phyloP scores from a whole-genome alignment of 2,113 vertebrate species.

The Osmerus eperlanus region DNA sequence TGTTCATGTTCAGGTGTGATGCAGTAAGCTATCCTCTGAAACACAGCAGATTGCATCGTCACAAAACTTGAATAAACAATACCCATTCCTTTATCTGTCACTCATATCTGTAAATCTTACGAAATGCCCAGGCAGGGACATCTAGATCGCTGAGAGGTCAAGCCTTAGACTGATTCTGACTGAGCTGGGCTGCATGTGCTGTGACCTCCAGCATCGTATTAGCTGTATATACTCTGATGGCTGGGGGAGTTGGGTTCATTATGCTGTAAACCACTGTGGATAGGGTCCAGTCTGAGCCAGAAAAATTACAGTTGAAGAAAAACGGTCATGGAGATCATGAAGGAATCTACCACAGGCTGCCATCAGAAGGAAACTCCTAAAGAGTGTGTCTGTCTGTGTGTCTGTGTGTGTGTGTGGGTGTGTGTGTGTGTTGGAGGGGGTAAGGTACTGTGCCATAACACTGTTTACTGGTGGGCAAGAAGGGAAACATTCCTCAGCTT shows the following conservation, averaged over 20 bases:
- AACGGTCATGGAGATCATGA: neutral
- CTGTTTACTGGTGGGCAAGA: conserved; percentile 28
- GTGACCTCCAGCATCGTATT: neutral
- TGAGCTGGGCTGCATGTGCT: neutral
- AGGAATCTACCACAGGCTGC: conserved; percentile 1
- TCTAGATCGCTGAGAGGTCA: neutral
- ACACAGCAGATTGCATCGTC: conserved; percentile 11
- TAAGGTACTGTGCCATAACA: conserved; percentile 21
- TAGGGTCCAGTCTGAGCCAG: neutral
- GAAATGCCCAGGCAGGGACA: neutral
- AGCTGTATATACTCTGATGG: neutral
- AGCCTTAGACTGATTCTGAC: neutral
- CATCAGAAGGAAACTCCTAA: conserved; percentile 34
- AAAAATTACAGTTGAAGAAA: neutral
- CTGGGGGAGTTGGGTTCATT: neutral
- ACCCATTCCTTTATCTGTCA: no score
- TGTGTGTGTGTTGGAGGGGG: neutral
- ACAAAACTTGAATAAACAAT: no score
- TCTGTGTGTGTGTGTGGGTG: no score
- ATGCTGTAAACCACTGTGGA: neutral
- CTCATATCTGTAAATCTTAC: no score
- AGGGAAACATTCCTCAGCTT: conserved; percentile 26
- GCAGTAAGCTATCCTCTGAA: conserved; percentile 92
- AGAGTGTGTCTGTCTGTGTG: no score
- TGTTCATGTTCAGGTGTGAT: conserved; percentile 94